These are phyloP conservation scores for Microtus pennsylvanicus DNA, from an alignment of 2,113 vertebrate genomes.

Conservation along the genomic window DNA sequence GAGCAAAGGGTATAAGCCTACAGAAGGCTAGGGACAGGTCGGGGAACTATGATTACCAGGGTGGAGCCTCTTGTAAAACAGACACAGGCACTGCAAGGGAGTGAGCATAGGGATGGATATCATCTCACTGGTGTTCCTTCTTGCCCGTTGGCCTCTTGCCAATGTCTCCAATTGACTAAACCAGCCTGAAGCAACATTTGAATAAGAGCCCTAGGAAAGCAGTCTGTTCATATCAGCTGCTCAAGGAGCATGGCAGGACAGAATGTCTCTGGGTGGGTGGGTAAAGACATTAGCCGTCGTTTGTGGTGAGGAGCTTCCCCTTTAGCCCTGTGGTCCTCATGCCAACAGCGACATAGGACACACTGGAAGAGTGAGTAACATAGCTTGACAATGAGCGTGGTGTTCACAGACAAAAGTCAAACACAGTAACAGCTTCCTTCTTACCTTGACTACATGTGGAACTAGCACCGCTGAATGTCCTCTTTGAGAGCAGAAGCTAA, in stretches of 20 bases:
- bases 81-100: not conserved
- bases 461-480: not conserved
- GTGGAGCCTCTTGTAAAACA: not conserved
- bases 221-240: constrained; percentile 2
- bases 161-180: not conserved
- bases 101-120: not conserved
- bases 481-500: not conserved
- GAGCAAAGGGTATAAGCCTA: not conserved
- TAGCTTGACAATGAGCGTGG: fast-evolving
- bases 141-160: not conserved
- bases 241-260: not conserved
- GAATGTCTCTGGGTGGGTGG: not conserved
- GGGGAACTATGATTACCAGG: not conserved
- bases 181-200: not conserved
- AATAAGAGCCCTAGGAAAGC: not conserved
- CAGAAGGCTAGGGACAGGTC: too few relatives aligned
- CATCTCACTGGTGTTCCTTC: not conserved
- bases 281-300: not conserved
- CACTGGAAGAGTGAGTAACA: fast-evolving
- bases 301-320: not conserved
- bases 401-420: not conserved
- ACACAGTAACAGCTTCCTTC: not conserved
- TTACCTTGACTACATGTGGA: not conserved
- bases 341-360: not conserved
- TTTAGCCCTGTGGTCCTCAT: not conserved